Percentiles rank a stretch among this genome's conserved stretches.
These are phyloP conservation scores for Origma solitaria DNA, from an alignment of 2,113 vertebrate genomes.

Conservation along the genomic window DNA sequence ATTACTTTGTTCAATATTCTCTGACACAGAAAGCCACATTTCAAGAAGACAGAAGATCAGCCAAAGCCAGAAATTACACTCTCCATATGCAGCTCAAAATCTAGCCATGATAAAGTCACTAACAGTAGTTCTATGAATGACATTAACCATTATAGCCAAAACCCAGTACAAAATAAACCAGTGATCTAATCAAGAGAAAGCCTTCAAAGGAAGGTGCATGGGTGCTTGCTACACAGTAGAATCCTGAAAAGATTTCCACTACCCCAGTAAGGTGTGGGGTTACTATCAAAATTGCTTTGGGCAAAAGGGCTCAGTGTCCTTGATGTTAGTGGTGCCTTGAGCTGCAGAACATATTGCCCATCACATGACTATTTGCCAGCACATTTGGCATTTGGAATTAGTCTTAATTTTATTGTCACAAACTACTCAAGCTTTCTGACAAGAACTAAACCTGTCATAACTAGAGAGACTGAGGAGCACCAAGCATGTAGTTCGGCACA, in stretches of 20 bases:
- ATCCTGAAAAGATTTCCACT: background rate
- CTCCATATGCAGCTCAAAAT: background rate
- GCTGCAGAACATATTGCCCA: background rate
- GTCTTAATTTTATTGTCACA: background rate
- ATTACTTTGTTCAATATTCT: background rate
- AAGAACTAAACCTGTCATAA: background rate
- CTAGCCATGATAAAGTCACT: background rate
- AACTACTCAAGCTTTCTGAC: background rate
- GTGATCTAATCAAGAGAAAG: background rate
- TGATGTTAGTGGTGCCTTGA: background rate
- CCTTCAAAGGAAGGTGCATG: background rate
- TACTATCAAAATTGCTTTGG: background rate
- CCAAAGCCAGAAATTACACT: background rate
- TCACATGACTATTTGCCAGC: background rate
- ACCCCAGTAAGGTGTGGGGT: rapidly evolving
- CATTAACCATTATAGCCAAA: background rate
- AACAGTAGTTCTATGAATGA: background rate
- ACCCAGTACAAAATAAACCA: background rate
- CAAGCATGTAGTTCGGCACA: rapidly evolving
- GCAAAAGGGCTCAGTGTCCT: background rate
- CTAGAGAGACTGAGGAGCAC: background rate
- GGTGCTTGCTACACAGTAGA: background rate
- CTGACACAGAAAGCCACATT: background rate
- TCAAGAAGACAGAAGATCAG: background rate
- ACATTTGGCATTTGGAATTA: background rate